Percentiles rank a stretch among this genome's conserved stretches.
Conservation (phyloP, 2,888 invertebrate species). For the Bimastos eiseni region DNA sequence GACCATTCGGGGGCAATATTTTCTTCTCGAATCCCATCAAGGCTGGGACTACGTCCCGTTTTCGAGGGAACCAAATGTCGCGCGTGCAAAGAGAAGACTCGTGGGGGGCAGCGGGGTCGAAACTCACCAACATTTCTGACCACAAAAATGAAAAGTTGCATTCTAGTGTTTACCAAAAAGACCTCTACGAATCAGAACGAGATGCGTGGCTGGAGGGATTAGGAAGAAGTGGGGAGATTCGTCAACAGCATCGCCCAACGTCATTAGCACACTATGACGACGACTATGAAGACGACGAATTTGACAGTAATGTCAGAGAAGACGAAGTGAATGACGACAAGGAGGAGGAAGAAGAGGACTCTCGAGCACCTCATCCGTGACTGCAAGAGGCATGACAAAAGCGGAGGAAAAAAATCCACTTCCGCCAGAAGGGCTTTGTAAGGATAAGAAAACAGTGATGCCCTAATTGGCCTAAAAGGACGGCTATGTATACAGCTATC, state of each 20-base stretch:
- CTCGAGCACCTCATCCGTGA: not conserved
- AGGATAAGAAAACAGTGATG: not conserved
- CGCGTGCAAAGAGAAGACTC: not conserved
- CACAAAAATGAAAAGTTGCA: not conserved
- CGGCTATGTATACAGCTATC: not conserved
- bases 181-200: not conserved
- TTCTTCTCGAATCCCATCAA: not conserved
- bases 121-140: not conserved
- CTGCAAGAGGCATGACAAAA: not conserved
- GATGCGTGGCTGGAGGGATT: not conserved
- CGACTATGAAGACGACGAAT: slow-evolving; percentile 1
- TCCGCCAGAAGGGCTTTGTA: not conserved
- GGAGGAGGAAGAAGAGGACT: not conserved
- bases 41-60: not conserved
- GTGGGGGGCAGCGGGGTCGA: not conserved
- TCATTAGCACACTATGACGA: not conserved
- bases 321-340: not conserved
- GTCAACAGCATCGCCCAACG: not conserved
- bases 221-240: not conserved
- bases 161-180: not conserved
- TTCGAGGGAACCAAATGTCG: not conserved
- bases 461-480: not conserved
- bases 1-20: not conserved
- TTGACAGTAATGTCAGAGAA: not conserved
- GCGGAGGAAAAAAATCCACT: not conserved